Percentiles rank a stretch among this genome's conserved stretches.
Evolutionary conservation across 2,113 vertebrate species (phyloP).

Genomic region (Lutjanus erythropterus): DNA sequence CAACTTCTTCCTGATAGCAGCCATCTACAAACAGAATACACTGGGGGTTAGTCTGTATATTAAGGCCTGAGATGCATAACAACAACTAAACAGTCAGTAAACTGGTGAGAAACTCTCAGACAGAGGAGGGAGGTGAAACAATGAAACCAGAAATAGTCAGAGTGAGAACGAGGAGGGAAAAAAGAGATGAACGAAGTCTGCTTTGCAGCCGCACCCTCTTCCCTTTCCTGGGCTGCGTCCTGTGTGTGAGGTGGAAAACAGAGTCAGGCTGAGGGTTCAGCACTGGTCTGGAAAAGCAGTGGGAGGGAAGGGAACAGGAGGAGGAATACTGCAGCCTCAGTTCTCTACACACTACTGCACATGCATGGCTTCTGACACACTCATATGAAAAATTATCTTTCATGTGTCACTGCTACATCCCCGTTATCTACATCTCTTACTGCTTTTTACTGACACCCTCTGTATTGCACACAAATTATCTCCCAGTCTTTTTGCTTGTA

Average conservation of each 20-base stretch:
- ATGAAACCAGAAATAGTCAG: slow-evolving; percentile 34
- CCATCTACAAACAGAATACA: slow-evolving; percentile 85
- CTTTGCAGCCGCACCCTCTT: slow-evolving; percentile 68
- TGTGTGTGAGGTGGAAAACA: slow-evolving; percentile 59
- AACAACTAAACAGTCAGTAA: neutral
- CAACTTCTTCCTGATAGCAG: slow-evolving; percentile 97
- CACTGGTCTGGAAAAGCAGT: slow-evolving; percentile 15
- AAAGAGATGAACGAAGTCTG: slow-evolving; percentile 23
- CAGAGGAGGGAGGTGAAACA: slow-evolving; percentile 4
- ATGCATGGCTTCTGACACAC: neutral
- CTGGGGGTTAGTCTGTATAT: neutral
- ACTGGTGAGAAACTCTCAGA: slow-evolving; percentile 19
- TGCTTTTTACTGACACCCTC: slow-evolving; percentile 13
- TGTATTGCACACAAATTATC: slow-evolving; percentile 18
- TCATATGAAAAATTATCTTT: slow-evolving; percentile 11
- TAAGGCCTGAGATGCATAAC: neutral
- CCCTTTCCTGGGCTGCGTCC: slow-evolving; percentile 63
- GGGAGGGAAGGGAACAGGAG: slow-evolving; percentile 17
- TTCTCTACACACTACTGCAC: slow-evolving; percentile 18
- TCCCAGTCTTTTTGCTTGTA: neutral
- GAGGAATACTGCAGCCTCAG: neutral
- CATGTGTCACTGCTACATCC: slow-evolving; percentile 27
- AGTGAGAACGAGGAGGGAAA: neutral
- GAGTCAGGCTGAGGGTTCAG: slow-evolving; percentile 7
- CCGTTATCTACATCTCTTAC: slow-evolving; percentile 23